Evolutionary conservation across 2,797 vertebrate genomes (phyloP).

Genomic region (Schizopygopsis malacanthus): DNA sequence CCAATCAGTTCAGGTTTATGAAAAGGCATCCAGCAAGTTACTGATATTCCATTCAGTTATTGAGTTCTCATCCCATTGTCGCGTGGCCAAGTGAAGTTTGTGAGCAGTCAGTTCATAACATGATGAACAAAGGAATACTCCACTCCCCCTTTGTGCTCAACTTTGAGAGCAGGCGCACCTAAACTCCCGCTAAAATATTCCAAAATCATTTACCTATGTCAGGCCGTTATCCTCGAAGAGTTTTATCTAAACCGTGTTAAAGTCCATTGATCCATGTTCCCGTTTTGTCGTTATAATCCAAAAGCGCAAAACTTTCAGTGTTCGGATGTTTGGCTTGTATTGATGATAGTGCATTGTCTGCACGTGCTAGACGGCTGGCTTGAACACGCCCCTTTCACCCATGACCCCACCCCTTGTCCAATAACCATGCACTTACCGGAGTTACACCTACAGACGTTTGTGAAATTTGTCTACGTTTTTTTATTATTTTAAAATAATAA

Average conservation of each 20-base stretch:
- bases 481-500: background rate
- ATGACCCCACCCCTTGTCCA: slow-evolving; percentile 48
- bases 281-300: slow-evolving; percentile 28
- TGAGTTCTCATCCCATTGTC: background rate
- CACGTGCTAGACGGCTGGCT: slow-evolving; percentile 54
- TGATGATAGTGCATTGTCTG: slow-evolving; percentile 56
- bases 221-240: background rate
- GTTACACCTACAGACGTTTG: background rate
- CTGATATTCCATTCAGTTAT: slow-evolving; percentile 11
- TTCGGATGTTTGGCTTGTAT: slow-evolving; percentile 45
- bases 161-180: slow-evolving; percentile 52
- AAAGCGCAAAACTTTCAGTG: slow-evolving; percentile 52
- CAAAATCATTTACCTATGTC: slow-evolving; percentile 17
- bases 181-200: slow-evolving; percentile 49
- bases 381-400: slow-evolving; percentile 44
- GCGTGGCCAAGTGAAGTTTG: background rate
- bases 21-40: slow-evolving; percentile 1
- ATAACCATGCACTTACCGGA: background rate
- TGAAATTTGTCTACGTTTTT: background rate
- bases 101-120: slow-evolving; percentile 23
- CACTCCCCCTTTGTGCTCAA: slow-evolving; percentile 55
- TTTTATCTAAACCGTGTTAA: background rate
- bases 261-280: background rate
- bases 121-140: slow-evolving; percentile 60
- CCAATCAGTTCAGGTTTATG: background rate